Evolutionary conservation across 2,888 invertebrate genomes (phyloP), one percentile per base, ranked within the genome.

Genomic region (Tipula unca): DNA sequence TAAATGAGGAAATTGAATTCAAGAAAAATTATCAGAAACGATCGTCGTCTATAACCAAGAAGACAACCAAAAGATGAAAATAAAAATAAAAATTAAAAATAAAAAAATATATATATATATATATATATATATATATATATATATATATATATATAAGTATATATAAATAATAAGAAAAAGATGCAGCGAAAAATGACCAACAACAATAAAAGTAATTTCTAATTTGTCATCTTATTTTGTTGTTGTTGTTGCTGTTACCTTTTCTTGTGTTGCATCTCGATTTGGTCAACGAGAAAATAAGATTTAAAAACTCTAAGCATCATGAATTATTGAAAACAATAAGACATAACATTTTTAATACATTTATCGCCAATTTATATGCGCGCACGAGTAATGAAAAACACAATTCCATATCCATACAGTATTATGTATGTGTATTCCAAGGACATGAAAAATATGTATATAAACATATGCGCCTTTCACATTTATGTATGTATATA

Each of bases 21-120:
- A 69, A 69, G 69, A 25, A 69, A 69, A 69, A 69, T 69, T 69
- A 69, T 69, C 69, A 69, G 69, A 69, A 69, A 69, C 69, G 69
- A 69, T 69, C 69, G 69, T 17, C 39, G 48, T 5, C 1, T 25
- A 25, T 13, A 39, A 3, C 25, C 20, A 69, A 69, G 69, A 69
- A 25, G 69, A 25, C 25, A 69, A 69, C n/a, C n/a, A 48, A 48
- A 48, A 48, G 5, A 48, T 48, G n/a, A 48, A 48, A 48, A 48
- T 39, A 39, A 39, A 10, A 39, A 39, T 10, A 39, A 13, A 39
- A 10, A 39, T 39, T 10, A 39, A 39, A 10, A 39, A 39, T 39
- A 39, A 39, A 10, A 36, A 10, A 8, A n/a, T n/a, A n/a, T n/a
- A n/a, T n/a, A n/a, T n/a, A n/a, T n/a, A n/a, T n/a, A n/a, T n/a